A percentile compares a stretch with the other conserved stretches of the same genome.
Conservation (phyloP, 1,140 invertebrate genomes). For the Musca vetustissima region DNA sequence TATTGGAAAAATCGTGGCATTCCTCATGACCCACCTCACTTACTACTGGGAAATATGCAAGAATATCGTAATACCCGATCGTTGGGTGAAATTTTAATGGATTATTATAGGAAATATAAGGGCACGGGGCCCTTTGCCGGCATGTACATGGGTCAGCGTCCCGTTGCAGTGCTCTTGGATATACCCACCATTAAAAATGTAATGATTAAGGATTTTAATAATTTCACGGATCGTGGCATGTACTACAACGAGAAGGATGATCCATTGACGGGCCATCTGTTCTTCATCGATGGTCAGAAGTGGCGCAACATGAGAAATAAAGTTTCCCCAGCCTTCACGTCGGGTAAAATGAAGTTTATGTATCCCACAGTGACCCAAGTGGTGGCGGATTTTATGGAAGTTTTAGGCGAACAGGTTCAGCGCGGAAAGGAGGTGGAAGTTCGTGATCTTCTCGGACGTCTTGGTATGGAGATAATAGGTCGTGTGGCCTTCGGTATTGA, state of each 20-base stretch:
- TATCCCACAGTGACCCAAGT: slow-evolving; percentile 35
- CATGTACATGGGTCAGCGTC: slow-evolving; percentile 27
- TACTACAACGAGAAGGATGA: slow-evolving; percentile 57
- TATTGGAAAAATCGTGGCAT: slow-evolving; percentile 14
- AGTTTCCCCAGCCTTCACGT: slow-evolving; percentile 64
- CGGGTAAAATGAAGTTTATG: slow-evolving; percentile 62
- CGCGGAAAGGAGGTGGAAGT: slow-evolving; percentile 36
- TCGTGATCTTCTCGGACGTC: slow-evolving; percentile 44
- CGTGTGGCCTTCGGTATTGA: slow-evolving; percentile 67
- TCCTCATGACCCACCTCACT: neutral
- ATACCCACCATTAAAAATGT: slow-evolving; percentile 57
- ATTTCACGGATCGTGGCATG: slow-evolving; percentile 58
- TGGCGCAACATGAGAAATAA: slow-evolving; percentile 63
- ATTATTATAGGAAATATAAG: slow-evolving; percentile 46
- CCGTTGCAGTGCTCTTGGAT: slow-evolving; percentile 5
- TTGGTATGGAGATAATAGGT: slow-evolving; percentile 59
- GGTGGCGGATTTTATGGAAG: slow-evolving; percentile 8
- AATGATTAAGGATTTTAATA: slow-evolving; percentile 60
- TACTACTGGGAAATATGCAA: slow-evolving; percentile 2
- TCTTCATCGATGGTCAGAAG: slow-evolving; percentile 56
- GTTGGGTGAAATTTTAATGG: slow-evolving; percentile 10
- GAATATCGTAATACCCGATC: neutral
- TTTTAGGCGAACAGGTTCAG: slow-evolving; percentile 26
- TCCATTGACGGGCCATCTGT: slow-evolving; percentile 56
- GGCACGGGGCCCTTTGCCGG: slow-evolving; percentile 49